These are phyloP conservation scores for Apogon hyalosoma DNA, from an alignment of 2,797 vertebrate species.

Conservation along the genomic window DNA sequence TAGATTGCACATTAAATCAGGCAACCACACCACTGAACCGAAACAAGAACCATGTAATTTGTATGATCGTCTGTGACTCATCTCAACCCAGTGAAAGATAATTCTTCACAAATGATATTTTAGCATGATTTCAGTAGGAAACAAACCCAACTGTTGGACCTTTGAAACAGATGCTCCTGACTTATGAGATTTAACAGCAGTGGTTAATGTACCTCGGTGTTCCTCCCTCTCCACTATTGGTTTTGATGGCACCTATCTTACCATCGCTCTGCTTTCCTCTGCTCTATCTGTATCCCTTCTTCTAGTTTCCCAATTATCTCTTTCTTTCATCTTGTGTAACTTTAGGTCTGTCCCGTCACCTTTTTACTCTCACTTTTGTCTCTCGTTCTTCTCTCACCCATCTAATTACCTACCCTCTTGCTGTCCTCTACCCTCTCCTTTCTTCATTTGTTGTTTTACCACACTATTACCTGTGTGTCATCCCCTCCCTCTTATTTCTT, in stretches of 20 bases:
- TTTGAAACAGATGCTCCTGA: slow-evolving; percentile 20
- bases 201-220: neutral
- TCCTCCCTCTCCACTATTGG: neutral
- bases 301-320: slow-evolving; percentile 55
- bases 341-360: slow-evolving; percentile 45
- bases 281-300: slow-evolving; percentile 5
- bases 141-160: slow-evolving; percentile 6
- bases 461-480: slow-evolving; percentile 35
- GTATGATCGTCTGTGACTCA: neutral
- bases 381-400: slow-evolving; percentile 24
- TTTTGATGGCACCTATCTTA: slow-evolving; percentile 29
- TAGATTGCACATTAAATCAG: slow-evolving; percentile 34
- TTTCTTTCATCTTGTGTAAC: slow-evolving; percentile 57
- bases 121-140: neutral
- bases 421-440: slow-evolving; percentile 12
- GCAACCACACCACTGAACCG: slow-evolving; percentile 17
- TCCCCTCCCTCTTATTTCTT: slow-evolving; percentile 37
- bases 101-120: neutral
- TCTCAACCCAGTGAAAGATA: neutral
- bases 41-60: slow-evolving; percentile 33
- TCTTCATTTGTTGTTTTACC: slow-evolving; percentile 55
- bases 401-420: slow-evolving; percentile 27
- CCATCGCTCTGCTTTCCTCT: slow-evolving; percentile 21
- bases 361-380: slow-evolving; percentile 51
- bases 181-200: slow-evolving; percentile 6